Conservation (phyloP, 2,797 vertebrate genomes). For the Yasuhikotakia modesta region DNA sequence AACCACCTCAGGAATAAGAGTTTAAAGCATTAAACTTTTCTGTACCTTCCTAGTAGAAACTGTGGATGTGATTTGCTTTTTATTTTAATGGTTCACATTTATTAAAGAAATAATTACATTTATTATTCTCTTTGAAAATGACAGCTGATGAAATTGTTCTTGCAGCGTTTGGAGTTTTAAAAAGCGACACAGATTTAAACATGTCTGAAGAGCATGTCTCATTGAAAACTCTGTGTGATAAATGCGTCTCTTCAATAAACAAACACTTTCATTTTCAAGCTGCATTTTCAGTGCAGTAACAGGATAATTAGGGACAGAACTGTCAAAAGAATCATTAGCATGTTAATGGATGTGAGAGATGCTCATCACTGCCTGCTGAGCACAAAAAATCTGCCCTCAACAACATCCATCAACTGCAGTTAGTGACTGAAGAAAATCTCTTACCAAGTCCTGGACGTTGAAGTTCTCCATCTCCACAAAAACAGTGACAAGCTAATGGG, state of each 20-base stretch:
- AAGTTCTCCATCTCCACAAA: background rate
- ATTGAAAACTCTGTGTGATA: constrained; percentile 25
- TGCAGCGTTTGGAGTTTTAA: background rate
- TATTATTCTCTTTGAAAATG: background rate
- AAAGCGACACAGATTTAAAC: constrained; percentile 15
- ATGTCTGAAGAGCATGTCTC: constrained; percentile 3
- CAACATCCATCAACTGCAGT: background rate
- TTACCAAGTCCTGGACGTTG: background rate
- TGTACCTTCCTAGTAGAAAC: no score
- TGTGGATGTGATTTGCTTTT: background rate
- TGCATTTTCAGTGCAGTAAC: constrained; percentile 16
- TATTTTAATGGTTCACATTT: background rate
- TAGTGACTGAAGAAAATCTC: background rate
- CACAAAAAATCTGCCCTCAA: background rate
- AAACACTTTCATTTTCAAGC: constrained; percentile 19
- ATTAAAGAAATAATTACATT: no score
- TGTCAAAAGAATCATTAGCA: constrained; percentile 46
- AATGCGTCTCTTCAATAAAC: constrained; percentile 34
- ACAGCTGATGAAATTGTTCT: background rate
- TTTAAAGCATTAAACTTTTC: no score
- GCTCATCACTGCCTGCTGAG: constrained; percentile 37
- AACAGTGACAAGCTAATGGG: no score
- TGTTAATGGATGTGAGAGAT: constrained; percentile 41
- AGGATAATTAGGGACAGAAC: constrained; percentile 39
- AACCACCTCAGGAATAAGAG: no score